Conservation (phyloP, 2,888 invertebrate genomes). For the Macaria notata region DNA sequence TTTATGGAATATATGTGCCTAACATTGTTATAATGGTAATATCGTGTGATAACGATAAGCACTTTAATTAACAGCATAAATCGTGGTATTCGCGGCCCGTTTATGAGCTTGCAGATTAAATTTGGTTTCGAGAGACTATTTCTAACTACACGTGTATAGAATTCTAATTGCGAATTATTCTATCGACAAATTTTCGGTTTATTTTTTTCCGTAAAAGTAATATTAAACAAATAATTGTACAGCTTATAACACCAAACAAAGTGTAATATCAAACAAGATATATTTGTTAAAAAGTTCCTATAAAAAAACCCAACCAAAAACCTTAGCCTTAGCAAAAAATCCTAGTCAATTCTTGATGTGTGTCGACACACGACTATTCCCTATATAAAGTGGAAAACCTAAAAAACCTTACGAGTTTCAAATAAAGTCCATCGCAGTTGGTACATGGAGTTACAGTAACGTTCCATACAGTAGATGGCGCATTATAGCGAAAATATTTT, state of each 20-base stretch:
- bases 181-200: too few species aligned
- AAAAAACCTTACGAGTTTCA: slow-evolving; percentile 9
- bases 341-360: not conserved
- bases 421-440: slow-evolving; percentile 9
- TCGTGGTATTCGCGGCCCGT: not conserved
- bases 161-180: too few species aligned
- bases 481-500: too few species aligned
- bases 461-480: too few species aligned
- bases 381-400: not conserved
- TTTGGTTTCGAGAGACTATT: too few species aligned
- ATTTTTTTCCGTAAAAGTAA: too few species aligned
- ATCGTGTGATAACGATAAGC: slow-evolving; percentile 8
- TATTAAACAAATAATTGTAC: too few species aligned
- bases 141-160: too few species aligned
- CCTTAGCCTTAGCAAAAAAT: not conserved
- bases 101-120: not conserved
- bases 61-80: slow-evolving; percentile 19
- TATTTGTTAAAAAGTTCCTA: too few species aligned
- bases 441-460: not conserved
- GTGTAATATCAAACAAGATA: too few species aligned
- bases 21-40: slow-evolving; percentile 12
- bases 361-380: slow-evolving; percentile 6
- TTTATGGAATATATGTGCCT: slow-evolving; percentile 20
- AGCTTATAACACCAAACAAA: too few species aligned
- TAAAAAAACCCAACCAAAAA: too few species aligned